Conservation (phyloP, 2,113 vertebrate genomes). For the Scalopus aquaticus region DNA sequence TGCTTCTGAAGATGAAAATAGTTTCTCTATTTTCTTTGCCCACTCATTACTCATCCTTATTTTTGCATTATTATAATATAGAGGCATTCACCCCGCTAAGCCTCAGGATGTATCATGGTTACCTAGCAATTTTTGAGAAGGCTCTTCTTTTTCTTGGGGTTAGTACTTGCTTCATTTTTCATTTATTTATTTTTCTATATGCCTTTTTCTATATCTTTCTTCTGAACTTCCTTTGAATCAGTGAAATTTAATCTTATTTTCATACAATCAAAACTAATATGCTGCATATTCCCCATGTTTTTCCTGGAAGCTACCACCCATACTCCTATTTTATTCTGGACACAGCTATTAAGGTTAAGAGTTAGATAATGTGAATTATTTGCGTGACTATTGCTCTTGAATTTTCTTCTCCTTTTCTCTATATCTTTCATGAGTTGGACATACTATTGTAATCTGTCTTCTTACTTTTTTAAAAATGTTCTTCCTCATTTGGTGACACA, state of each 20-base stretch:
- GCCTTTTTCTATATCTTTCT: neutral
- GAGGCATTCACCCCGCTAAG: no score
- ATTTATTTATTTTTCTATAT: neutral
- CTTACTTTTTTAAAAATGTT: no score
- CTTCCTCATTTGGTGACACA: no score
- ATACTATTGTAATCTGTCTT: no score
- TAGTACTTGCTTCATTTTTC: neutral
- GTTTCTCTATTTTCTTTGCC: no score
- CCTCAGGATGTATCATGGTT: no score
- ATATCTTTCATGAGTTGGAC: no score
- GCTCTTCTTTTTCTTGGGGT: neutral
- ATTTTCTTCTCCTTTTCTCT: neutral
- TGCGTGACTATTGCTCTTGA: neutral
- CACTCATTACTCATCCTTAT: no score
- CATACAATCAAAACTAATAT: neutral
- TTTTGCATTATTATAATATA: no score
- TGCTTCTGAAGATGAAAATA: no score
- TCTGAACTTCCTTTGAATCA: neutral
- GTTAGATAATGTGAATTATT: neutral
- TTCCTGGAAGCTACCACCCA: neutral
- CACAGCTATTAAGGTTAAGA: neutral
- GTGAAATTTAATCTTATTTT: neutral
- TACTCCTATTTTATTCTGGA: neutral
- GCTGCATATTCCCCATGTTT: neutral
- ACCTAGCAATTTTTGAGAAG: no score